Evolutionary conservation across 2,888 invertebrate species (phyloP), one percentile per base, ranked within the genome.

Genomic region (Embidobia sp.): DNA sequence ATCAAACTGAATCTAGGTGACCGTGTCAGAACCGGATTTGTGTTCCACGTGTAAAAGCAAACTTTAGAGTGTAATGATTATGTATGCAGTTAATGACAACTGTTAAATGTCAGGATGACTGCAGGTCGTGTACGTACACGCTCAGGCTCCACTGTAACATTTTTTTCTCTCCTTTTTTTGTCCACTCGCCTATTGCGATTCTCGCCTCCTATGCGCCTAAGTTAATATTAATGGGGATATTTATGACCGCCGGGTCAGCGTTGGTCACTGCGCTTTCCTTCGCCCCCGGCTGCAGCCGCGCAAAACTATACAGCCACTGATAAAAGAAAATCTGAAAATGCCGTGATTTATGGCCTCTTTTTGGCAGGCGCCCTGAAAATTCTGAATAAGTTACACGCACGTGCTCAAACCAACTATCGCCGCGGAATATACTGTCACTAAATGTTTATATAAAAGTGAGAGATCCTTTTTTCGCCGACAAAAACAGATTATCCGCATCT

Each of bases 151-250:
- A n/a, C n/a, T n/a, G n/a, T n/a, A n/a, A n/a, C n/a, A n/a, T n/a
- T n/a, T n/a, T n/a, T n/a, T n/a, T n/a, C n/a, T n/a, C 35, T 10
- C 48, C 16, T 44, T 53, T 78, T 75, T 81, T 80, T 69, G 66
- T 57, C 67, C 77, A 79, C 79, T 81, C 81, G 57, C 80, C 82
- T 83, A 77, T 79, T 80, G 78, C 83, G 84, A 85, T 84, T 84
- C 83, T 83, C 82, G 82, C 81, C 81, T 81, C 69, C 83, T 79
- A 81, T 82, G 78, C 81, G 83, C 86, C 88, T 89, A 88, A 88
- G 87, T 89, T 89, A 88, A 88, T 89, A 89, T 89, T 89, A 89
- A 89, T 89, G 85, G 89, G 87, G 85, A 89, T 89, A 89, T 89
- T 89, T 88, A 89, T 89, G 88, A 86, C 85, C 85, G 67, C 66